phyloP scores from a whole-genome alignment of 2,797 vertebrate species.

The Centroberyx gerrardi region DNA sequence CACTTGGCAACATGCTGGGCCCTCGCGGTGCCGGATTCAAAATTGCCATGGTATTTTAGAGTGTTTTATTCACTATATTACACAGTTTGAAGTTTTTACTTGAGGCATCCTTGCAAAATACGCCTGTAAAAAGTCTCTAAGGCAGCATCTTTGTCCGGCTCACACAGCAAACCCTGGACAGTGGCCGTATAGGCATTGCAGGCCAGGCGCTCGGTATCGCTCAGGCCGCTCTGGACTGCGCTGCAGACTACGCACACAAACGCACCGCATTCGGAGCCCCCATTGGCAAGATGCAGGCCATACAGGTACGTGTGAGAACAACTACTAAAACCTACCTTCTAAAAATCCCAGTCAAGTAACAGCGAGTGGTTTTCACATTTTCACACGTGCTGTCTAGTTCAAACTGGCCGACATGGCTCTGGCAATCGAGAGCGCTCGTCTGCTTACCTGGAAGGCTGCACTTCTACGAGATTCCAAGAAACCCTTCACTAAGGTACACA shows the following conservation, averaged over 20 bases:
- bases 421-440: slow-evolving; percentile 92
- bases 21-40: slow-evolving; percentile 94
- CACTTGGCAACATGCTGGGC: slow-evolving; percentile 91
- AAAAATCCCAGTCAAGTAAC: no score
- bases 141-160: background rate
- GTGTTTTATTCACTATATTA: background rate
- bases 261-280: slow-evolving; percentile 92
- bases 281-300: slow-evolving; percentile 93
- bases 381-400: slow-evolving; percentile 87
- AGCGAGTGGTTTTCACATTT: background rate
- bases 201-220: slow-evolving; percentile 95
- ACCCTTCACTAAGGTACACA: slow-evolving; percentile 91
- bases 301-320: slow-evolving; percentile 87
- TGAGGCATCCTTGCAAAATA: background rate
- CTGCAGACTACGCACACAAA: slow-evolving; percentile 93
- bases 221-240: slow-evolving; percentile 95
- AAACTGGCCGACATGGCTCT: slow-evolving; percentile 97
- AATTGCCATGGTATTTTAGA: slow-evolving; percentile 93
- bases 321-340: background rate
- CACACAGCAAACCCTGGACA: slow-evolving; percentile 95
- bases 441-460: slow-evolving; percentile 96
- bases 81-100: no score
- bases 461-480: slow-evolving; percentile 91
- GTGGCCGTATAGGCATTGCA: slow-evolving; percentile 94
- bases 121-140: background rate